These are phyloP conservation scores for Ciconia boyciana DNA, from an alignment of 2,113 vertebrate genomes.

Conservation along the genomic window DNA sequence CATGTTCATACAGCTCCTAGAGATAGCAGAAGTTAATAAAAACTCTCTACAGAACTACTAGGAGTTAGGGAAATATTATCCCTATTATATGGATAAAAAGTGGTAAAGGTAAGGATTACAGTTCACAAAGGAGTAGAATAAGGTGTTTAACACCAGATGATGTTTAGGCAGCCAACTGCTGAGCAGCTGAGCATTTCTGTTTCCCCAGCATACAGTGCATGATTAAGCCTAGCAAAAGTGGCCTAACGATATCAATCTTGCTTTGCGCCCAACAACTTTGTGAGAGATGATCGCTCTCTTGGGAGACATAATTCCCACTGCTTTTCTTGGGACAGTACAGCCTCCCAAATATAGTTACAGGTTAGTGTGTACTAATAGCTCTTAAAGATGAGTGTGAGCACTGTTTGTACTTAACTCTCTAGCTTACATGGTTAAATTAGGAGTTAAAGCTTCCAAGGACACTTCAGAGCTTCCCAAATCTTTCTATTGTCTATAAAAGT, in stretches of 20 bases:
- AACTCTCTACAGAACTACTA: neutral
- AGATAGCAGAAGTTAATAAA: neutral
- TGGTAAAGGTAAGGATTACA: neutral
- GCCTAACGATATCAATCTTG: rapidly evolving
- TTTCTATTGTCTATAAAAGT: neutral
- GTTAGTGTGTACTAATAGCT: neutral
- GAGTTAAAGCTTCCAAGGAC: neutral
- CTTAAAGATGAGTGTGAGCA: neutral
- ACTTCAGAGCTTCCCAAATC: neutral
- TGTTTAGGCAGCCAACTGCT: neutral
- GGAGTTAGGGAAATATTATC: neutral
- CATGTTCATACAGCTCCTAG: neutral
- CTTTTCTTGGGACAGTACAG: neutral
- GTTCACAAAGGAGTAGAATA: neutral
- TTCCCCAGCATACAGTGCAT: neutral
- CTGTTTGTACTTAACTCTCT: neutral
- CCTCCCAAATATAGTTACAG: neutral
- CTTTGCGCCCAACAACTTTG: neutral
- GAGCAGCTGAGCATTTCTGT: neutral
- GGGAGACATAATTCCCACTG: neutral
- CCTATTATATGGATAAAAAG: neutral
- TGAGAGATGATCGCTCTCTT: neutral
- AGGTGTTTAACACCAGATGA: neutral
- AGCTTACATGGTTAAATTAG: neutral
- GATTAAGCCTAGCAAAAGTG: neutral